Percentiles rank a stretch among this genome's conserved stretches.
Conservation (phyloP, 2,888 invertebrate species). For the Anoplius nigerrimus region DNA sequence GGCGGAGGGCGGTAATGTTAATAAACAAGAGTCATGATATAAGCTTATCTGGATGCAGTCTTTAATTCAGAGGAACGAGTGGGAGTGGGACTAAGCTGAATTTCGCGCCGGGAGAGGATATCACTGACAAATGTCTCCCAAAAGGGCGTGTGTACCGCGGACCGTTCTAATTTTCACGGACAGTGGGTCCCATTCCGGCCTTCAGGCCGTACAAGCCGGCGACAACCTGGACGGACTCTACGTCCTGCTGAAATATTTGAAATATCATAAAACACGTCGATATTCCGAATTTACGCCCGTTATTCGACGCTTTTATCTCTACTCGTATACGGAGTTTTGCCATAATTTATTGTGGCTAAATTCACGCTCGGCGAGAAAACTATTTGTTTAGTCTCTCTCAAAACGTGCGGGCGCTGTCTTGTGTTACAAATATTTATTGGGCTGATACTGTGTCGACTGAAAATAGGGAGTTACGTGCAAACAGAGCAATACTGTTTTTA, state of each 20-base stretch:
- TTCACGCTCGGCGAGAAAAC: no score
- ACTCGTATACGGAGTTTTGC: no score
- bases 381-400: no score
- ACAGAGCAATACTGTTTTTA: no score
- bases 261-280: slow-evolving; percentile 68
- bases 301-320: no score
- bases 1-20: no score
- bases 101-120: slow-evolving; percentile 48
- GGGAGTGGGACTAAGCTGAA: slow-evolving; percentile 46
- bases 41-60: slow-evolving; percentile 26
- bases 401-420: no score
- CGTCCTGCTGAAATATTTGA: slow-evolving; percentile 37
- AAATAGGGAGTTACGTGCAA: no score
- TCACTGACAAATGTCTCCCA: slow-evolving; percentile 56
- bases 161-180: slow-evolving; percentile 66
- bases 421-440: no score
- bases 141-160: slow-evolving; percentile 57
- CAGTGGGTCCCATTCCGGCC: slow-evolving; percentile 19
- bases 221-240: not conserved
- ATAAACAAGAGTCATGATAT: not conserved
- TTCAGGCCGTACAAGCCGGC: slow-evolving; percentile 23
- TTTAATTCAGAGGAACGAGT: slow-evolving; percentile 50
- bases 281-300: slow-evolving; percentile 9
- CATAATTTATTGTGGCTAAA: no score
- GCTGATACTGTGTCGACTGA: no score